Evolutionary conservation across 1,140 invertebrate genomes (phyloP).

Genomic region (Tetragonula clypearis): DNA sequence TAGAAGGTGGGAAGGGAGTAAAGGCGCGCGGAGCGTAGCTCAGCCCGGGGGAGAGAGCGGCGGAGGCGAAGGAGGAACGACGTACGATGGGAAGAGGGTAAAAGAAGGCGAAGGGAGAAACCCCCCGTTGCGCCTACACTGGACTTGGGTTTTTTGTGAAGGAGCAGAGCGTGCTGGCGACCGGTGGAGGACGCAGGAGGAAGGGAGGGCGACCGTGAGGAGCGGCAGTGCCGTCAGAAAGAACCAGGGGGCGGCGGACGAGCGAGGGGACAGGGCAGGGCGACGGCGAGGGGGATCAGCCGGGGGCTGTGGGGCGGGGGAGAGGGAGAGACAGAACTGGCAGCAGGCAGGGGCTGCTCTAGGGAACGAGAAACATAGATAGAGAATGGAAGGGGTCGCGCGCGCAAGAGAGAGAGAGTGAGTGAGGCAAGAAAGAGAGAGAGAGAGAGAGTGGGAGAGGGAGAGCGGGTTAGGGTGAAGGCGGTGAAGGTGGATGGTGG

Average conservation of each 20-base stretch:
- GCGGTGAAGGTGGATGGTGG: conserved; percentile 57
- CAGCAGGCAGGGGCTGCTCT: conserved; percentile 63
- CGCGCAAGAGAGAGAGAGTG: conserved; percentile 28
- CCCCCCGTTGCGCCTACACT: conserved; percentile 77
- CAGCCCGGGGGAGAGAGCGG: background rate
- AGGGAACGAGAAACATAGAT: conserved; percentile 66
- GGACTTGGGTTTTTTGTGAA: conserved; percentile 77
- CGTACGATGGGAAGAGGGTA: conserved; percentile 72
- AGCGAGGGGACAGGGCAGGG: background rate
- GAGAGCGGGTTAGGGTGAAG: conserved; percentile 47
- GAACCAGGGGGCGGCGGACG: conserved; percentile 4
- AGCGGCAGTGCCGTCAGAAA: conserved; percentile 22
- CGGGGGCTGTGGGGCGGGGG: conserved; percentile 5
- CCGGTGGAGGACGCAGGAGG: conserved; percentile 17
- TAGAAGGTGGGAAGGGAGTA: no score
- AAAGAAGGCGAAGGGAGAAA: conserved; percentile 75
- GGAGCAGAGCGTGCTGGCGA: conserved; percentile 45
- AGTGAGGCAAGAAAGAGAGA: conserved; percentile 15
- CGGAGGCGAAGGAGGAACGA: conserved; percentile 52
- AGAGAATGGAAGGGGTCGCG: conserved; percentile 50
- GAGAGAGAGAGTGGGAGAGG: conserved; percentile 23
- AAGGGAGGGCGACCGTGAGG: conserved; percentile 27
- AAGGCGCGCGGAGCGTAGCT: background rate
- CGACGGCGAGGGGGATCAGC: background rate
- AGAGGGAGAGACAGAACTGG: conserved; percentile 45